Percentiles rank a stretch among this genome's conserved stretches.
Conservation (phyloP, 2,888 invertebrate species). For the Tipula vernalis region DNA sequence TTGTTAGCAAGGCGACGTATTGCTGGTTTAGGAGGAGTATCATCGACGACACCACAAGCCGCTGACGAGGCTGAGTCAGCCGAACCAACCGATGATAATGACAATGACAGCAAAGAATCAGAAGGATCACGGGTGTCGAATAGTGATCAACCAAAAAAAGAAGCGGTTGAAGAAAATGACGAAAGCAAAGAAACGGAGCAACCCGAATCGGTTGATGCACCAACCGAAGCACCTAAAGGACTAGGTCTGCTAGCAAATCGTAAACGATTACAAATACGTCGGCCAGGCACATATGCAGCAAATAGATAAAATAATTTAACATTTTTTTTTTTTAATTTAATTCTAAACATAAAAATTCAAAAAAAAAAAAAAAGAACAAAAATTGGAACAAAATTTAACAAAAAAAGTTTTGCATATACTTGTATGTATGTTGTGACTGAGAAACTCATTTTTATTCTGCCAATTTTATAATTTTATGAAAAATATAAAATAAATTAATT, state of each 20-base stretch:
- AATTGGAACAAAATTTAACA: background rate
- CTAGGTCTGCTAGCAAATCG: slow-evolving; percentile 57
- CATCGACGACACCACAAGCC: slow-evolving; percentile 24
- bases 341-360: background rate
- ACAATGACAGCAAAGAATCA: slow-evolving; percentile 23
- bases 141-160: slow-evolving; percentile 23
- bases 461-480: background rate
- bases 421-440: background rate
- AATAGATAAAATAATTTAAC: slow-evolving; percentile 8
- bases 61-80: slow-evolving; percentile 18
- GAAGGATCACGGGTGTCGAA: slow-evolving; percentile 19
- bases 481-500: background rate
- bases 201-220: slow-evolving; percentile 35
- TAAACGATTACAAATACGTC: slow-evolving; percentile 48
- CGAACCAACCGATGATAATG: slow-evolving; percentile 17
- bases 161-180: slow-evolving; percentile 32
- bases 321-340: background rate
- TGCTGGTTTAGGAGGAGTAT: slow-evolving; percentile 20
- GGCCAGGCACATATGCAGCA: slow-evolving; percentile 41
- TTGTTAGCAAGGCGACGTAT: slow-evolving; percentile 30
- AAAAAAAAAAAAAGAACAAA: background rate
- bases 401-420: background rate
- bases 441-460: background rate
- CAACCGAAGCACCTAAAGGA: slow-evolving; percentile 47
- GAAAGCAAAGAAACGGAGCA: slow-evolving; percentile 32